Evolutionary conservation across 2,888 invertebrate genomes (phyloP).

Genomic region (Idaea dimidiata): DNA sequence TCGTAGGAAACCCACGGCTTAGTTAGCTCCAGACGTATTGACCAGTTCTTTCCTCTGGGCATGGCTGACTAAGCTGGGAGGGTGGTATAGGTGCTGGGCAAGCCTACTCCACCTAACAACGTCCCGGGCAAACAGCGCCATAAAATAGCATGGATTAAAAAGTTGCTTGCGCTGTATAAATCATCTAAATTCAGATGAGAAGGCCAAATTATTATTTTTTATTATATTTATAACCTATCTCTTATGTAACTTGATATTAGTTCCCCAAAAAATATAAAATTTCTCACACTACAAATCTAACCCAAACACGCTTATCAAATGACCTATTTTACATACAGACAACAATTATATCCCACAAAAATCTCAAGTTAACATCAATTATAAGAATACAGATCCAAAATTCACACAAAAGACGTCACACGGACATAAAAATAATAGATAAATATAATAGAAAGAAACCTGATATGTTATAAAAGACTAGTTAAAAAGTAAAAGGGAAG

Average conservation of each 20-base stretch:
- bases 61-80: too few species aligned
- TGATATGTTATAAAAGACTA: constrained; percentile 38
- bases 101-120: too few species aligned
- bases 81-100: too few species aligned
- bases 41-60: too few species aligned
- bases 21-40: too few species aligned
- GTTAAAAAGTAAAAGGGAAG: constrained; percentile 26
- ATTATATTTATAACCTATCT: too few species aligned
- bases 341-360: not conserved
- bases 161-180: too few species aligned
- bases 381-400: not conserved
- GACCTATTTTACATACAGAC: not conserved
- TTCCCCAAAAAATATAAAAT: not conserved
- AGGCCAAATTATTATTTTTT: too few species aligned
- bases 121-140: too few species aligned
- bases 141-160: too few species aligned
- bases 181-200: too few species aligned
- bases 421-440: constrained; percentile 46
- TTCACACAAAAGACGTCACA: constrained; percentile 13
- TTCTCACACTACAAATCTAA: not conserved
- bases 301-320: constrained; percentile 10
- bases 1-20: too few species aligned
- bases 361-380: not conserved
- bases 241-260: not conserved
- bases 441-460: constrained; percentile 42